Base-by-base conservation (phyloP, 2,797 vertebrate genomes). In the Schizothorax lantsangensis region DNA sequence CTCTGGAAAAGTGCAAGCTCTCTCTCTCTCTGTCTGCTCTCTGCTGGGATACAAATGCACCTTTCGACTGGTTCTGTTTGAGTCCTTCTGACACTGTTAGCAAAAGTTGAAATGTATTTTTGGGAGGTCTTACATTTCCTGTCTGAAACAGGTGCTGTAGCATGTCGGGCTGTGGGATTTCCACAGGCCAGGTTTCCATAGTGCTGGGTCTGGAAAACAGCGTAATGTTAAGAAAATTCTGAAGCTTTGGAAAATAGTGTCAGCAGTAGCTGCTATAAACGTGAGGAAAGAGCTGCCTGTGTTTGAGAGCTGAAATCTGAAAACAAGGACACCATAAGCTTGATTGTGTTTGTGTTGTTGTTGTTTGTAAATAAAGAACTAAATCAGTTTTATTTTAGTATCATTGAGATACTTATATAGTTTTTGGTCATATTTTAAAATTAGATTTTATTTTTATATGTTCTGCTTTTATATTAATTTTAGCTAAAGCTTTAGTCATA, bases 91-190 rank as follows among this genome's bases (percentile, higher is more conserved):
- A 90, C 72, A 66, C 89, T 90, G 84, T 90, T 93, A 93, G 92
- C 92, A 90, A 92, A 91, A 93, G 92, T 93, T 92, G 90, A 92
- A 92, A 91, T 95, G 95, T 95, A 94, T 94, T 95, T 90, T 95
- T 93, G 87, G 91, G 89, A 92, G 87, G 1, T 82, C 91, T 86
- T 69, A 69, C 47, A 68, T 87, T 90, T 88, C 85, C 81, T 54
- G 79, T 84, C 74, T 88, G 77, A 89, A 81, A 64, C 79, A 80
- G 82, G 78, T 80, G 81, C 57, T 15, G 59, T 84, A 62, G 89
- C 82, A 69, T 77, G 33, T 69, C 79, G 64, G 57, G 71, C 71
- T 75, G 69, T 54, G 72, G 86, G 84, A 84, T 88, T 86, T 88
- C 84, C 86, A 88, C 84, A 84, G 81, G 77, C 66, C 73, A 59